These are phyloP conservation scores for Shinisaurus crocodilurus DNA, from an alignment of 2,113 vertebrate species.

Conservation along the genomic window DNA sequence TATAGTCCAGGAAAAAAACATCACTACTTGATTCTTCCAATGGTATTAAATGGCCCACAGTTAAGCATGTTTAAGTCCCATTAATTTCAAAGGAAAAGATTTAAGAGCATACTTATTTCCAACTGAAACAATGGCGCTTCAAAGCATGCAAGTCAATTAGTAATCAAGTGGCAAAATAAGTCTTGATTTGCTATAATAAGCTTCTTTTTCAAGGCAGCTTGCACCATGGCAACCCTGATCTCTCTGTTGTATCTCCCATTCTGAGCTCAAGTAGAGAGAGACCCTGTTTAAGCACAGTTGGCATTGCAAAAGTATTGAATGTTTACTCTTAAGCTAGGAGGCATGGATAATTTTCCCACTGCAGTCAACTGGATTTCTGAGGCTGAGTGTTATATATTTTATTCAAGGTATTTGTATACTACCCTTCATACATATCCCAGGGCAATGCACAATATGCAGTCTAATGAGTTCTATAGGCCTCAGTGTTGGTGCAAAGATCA, in stretches of 20 bases:
- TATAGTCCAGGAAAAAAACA: too few species aligned
- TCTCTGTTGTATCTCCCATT: slow-evolving; percentile 21
- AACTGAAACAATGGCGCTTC: too few species aligned
- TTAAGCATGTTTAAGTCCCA: too few species aligned
- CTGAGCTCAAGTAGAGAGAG: slow-evolving; percentile 18
- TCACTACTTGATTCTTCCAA: too few species aligned
- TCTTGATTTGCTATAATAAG: slow-evolving; percentile 19
- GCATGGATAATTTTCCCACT: slow-evolving; percentile 1
- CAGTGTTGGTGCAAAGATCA: neutral
- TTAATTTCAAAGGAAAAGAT: too few species aligned
- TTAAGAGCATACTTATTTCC: too few species aligned
- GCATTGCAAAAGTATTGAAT: neutral
- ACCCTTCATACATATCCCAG: too few species aligned
- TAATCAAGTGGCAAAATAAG: slow-evolving; percentile 18
- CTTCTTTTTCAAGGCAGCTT: neutral
- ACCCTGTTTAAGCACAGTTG: slow-evolving; percentile 2
- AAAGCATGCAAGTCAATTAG: too few species aligned
- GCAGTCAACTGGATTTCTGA: slow-evolving; percentile 31
- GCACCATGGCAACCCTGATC: neutral
- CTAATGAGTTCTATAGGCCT: neutral
- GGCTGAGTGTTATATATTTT: neutral
- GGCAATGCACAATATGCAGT: neutral
- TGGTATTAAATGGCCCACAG: too few species aligned
- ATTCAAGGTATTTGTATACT: too few species aligned
- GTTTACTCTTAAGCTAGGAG: neutral